phyloP scores from a whole-genome alignment of 2,888 invertebrate species.

The Pandemis cinnamomeana region DNA sequence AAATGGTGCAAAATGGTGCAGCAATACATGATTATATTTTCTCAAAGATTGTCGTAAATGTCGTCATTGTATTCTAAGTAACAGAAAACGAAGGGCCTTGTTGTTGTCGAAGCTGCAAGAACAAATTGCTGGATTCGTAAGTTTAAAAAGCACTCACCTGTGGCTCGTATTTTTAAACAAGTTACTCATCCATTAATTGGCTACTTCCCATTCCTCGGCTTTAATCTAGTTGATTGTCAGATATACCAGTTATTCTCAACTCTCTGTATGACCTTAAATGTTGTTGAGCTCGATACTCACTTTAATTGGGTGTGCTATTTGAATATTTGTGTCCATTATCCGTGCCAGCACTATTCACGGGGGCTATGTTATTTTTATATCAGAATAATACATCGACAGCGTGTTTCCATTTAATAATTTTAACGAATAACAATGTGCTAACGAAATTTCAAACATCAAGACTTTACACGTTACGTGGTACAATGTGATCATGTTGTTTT shows the following conservation, averaged over 20 bases:
- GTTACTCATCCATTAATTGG: too few species aligned
- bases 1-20: too few species aligned
- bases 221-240: background rate
- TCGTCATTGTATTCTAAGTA: too few species aligned
- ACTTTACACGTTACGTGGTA: conserved; percentile 28
- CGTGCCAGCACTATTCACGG: conserved; percentile 35
- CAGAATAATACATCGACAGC: conserved; percentile 34
- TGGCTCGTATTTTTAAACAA: too few species aligned
- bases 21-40: background rate
- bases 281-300: background rate
- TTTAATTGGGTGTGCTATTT: conserved; percentile 1
- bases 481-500: conserved; percentile 50
- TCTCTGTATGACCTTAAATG: background rate
- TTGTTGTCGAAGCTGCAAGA: too few species aligned
- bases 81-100: too few species aligned
- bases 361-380: background rate
- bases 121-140: too few species aligned
- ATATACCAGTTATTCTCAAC: background rate
- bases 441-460: conserved; percentile 44
- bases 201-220: too few species aligned
- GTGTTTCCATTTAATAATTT: conserved; percentile 9
- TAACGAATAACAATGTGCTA: conserved; percentile 57
- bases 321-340: background rate
- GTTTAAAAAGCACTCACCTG: too few species aligned
- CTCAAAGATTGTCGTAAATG: too few species aligned